Evolutionary conservation across 2,797 vertebrate species (phyloP), one percentile per base, ranked within the genome.

Genomic region (Protonibea diacanthus): DNA sequence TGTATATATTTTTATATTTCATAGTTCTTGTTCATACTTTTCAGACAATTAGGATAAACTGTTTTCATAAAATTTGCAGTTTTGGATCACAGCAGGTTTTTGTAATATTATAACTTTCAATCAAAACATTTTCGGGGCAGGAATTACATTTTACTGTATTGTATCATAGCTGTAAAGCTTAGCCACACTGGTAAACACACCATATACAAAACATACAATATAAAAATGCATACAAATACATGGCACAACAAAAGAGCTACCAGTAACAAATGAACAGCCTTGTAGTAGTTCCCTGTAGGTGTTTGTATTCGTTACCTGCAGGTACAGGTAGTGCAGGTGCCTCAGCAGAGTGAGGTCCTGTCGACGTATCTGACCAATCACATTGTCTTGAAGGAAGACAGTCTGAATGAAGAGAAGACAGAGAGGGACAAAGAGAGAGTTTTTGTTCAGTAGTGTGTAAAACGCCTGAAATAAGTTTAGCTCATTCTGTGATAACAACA

Each of bases 381-480:
- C 85, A 83, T 98, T 98, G 83, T 98, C 97, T 91, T 98, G 97
- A 10, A 98, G 96, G 86, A 97, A 97, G 74, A 97, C 91, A 0
- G 97, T 97, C 97, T 98, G 89, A 20, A 67, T 29, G 23, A 44
- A 62, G 23, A 86, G 42, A 74, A 74, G 15, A 69, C 1, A 21
- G 59, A 48, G 3, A 61, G 2, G 7, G 18, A 68, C 11, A 9
- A 33, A 60, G 27, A 4, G 13, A 56, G 25, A 63, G 55, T 10
- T 57, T 17, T 20, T 8, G 12, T 65, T 9, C 8, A 44, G 8
- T 53, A 21, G 5, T 38, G 6, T 51, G 6, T 20, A 25, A 49
- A 49, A 64, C 27, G 59, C 15, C 21, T 3, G 1, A n/a, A 8
- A 27, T 17, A 9, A 23, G 7, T 44, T 23, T 8, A 2, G 4